Evolutionary conservation across 2,113 vertebrate species (phyloP), one percentile per base, ranked within the genome.

Genomic region (Eulemur macaco): DNA sequence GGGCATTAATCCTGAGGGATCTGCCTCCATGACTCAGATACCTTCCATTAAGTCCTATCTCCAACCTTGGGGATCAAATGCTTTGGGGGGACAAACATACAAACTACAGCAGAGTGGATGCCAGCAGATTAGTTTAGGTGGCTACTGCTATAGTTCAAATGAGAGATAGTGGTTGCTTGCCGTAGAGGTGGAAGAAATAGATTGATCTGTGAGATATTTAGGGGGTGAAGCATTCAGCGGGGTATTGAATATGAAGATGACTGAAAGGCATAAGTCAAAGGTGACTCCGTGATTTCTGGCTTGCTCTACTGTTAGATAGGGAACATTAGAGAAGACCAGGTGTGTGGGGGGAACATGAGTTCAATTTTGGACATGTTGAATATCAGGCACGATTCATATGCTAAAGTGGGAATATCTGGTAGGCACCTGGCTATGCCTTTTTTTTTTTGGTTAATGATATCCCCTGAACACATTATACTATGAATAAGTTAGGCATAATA

Each of bases 401-500:
- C 37, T 17, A 21, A 54, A 34, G 45, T 52, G 56, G 52, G 23
- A 91, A 17, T 89, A 78, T 74, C 66, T 68, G 5, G 56, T n/a
- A 56, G 63, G 34, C 54, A 68, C 39, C 52, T 86, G n/a, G 50
- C 11, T 66, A 47, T 50, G 31, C 8, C 25, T 27, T 29, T n/a
- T 42, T 89, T 89, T 64, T n/a, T 60, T 63, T 63, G 60, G 68
- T 52, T 85, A 74, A 80, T 88, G 77, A 84, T 91, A 73, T 42
- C 52, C 25, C 13, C n/a, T 54, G 50, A 76, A 95, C 78, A 77
- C 25, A 23, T 87, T 94, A 73, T 93, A 50, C 64, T 71, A 4
- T 82, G 86, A 93, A 77, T 64, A 80, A 78, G 66, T 86, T 80
- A 95, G 77, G 71, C 78, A 88, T 91, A 76, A 89, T 95, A 66